Percentiles rank a stretch among this genome's conserved stretches.
These are phyloP conservation scores for Leucophora obtusa DNA, from an alignment of 2,888 invertebrate genomes.

Conservation along the genomic window DNA sequence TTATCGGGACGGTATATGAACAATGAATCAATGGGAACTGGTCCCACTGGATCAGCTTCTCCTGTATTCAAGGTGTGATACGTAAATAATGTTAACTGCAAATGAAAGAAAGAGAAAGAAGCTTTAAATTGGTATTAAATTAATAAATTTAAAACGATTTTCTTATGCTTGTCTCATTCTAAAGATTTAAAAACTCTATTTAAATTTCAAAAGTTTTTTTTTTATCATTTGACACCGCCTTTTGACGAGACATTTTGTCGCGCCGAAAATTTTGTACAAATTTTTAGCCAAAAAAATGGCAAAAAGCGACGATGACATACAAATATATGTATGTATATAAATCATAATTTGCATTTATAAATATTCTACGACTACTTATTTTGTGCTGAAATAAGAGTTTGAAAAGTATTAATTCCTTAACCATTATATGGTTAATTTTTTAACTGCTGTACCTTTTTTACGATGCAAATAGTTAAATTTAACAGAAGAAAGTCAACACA, in stretches of 20 bases:
- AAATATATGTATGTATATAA: slow-evolving; percentile 14
- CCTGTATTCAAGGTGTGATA: slow-evolving; percentile 92
- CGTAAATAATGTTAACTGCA: slow-evolving; percentile 93
- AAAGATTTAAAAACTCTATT: slow-evolving; percentile 6
- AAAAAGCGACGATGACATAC: background rate
- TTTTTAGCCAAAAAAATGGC: slow-evolving; percentile 1
- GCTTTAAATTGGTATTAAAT: slow-evolving; percentile 2
- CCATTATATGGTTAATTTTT: too few species aligned
- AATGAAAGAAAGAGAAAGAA: slow-evolving; percentile 68
- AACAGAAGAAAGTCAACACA: too few species aligned
- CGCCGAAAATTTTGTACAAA: slow-evolving; percentile 44
- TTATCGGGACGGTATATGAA: slow-evolving; percentile 97
- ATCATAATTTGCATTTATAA: slow-evolving; percentile 50
- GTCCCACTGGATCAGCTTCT: slow-evolving; percentile 88
- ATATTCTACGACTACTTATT: slow-evolving; percentile 13
- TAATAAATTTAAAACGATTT: slow-evolving; percentile 14
- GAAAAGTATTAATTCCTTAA: too few species aligned
- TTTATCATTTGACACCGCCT: slow-evolving; percentile 19
- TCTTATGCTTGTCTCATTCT: background rate
- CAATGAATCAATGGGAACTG: slow-evolving; percentile 94
- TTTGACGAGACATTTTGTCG: slow-evolving; percentile 55
- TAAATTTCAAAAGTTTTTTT: background rate
- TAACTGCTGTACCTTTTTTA: too few species aligned
- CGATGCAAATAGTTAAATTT: too few species aligned
- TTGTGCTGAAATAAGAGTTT: too few species aligned